A percentile compares a stretch with the other conserved stretches of the same genome.
Evolutionary conservation across 1,140 invertebrate genomes (phyloP).

Genomic region (Listronotus oregonensis): DNA sequence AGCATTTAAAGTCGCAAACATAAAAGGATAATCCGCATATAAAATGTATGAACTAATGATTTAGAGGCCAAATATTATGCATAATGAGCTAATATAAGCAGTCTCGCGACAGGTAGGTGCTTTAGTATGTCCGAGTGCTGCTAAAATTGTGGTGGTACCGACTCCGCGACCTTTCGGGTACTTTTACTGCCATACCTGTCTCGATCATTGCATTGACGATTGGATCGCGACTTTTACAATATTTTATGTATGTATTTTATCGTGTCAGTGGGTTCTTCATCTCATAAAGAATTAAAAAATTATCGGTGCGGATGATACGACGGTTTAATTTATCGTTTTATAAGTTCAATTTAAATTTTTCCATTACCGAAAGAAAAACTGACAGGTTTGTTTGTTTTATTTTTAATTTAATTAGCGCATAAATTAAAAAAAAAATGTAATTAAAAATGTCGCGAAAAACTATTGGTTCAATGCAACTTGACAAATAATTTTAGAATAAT

Average conservation of each 20-base stretch:
- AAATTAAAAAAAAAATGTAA: too few species aligned
- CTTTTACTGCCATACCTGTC: conserved; percentile 24
- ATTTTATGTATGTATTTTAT: conserved; percentile 30
- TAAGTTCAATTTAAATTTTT: neutral
- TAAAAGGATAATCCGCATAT: neutral
- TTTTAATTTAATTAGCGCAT: too few species aligned
- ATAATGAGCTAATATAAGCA: conserved; percentile 19
- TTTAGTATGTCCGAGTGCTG: conserved; percentile 14
- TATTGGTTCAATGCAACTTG: too few species aligned
- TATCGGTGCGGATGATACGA: conserved; percentile 23
- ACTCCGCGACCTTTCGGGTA: conserved; percentile 22
- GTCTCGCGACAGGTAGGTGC: conserved; percentile 7
- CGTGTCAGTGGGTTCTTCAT: conserved; percentile 34
- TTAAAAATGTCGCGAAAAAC: too few species aligned
- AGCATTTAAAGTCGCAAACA: too few species aligned
- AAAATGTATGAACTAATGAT: conserved; percentile 1
- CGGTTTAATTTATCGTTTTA: conserved; percentile 10
- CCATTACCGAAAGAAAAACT: conserved; percentile 10
- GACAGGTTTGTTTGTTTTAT: neutral
- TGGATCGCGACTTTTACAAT: conserved; percentile 15
- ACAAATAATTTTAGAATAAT: too few species aligned
- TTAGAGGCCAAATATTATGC: conserved; percentile 7
- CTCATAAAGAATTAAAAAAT: neutral
- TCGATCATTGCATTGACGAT: conserved; percentile 17
- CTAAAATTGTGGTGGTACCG: conserved; percentile 24